Evolutionary conservation across 1,140 invertebrate genomes (phyloP).

Genomic region (Caenorhabditis remanei): DNA sequence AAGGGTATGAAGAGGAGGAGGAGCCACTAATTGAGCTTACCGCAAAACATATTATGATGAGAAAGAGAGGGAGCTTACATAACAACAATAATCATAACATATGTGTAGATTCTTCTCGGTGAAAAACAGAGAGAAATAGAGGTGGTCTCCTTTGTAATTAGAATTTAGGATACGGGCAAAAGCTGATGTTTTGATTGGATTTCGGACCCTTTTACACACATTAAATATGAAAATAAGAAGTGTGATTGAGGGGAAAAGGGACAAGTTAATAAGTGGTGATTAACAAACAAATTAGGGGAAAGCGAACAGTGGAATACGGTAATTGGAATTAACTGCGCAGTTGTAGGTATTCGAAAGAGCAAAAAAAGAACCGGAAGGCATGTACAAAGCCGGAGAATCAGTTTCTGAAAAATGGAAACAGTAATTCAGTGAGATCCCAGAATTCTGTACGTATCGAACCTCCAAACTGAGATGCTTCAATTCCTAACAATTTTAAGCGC

Average conservation of each 20-base stretch:
- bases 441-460: no score
- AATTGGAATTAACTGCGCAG: no score
- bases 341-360: no score
- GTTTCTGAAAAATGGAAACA: no score
- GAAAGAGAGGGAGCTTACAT: slow-evolving; percentile 16
- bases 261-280: neutral
- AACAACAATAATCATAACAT: slow-evolving; percentile 55
- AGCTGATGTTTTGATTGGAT: slow-evolving; percentile 49
- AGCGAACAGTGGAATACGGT: no score
- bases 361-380: no score
- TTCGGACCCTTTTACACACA: slow-evolving; percentile 12
- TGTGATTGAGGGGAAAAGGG: neutral
- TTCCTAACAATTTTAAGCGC: no score
- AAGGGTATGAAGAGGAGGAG: neutral
- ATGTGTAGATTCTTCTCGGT: neutral
- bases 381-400: no score
- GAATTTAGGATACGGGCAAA: neutral
- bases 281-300: neutral
- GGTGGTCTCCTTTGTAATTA: slow-evolving; percentile 2
- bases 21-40: neutral
- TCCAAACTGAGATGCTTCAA: no score
- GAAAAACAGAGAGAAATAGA: neutral
- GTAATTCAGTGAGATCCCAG: no score
- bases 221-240: slow-evolving; percentile 25
- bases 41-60: slow-evolving; percentile 33